Conservation (phyloP, 2,888 invertebrate genomes). For the Adineta ricciae region DNA sequence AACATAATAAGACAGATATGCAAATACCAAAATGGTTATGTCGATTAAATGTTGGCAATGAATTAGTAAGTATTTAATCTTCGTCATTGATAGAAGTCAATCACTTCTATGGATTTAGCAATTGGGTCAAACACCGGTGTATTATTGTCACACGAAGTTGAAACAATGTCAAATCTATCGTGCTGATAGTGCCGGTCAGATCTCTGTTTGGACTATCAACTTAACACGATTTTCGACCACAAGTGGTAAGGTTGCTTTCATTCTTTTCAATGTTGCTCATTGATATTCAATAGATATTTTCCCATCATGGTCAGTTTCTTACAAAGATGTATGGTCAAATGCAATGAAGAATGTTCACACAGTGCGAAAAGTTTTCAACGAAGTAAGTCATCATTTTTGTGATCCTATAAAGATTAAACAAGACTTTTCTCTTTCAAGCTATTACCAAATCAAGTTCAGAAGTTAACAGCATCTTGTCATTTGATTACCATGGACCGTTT, state of each 20-base stretch:
- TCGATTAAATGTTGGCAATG: background rate
- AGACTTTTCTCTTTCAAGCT: background rate
- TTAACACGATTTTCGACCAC: background rate
- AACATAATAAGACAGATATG: conserved; percentile 16
- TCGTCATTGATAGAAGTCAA: background rate
- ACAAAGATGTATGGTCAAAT: background rate
- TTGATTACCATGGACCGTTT: background rate
- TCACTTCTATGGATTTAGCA: background rate
- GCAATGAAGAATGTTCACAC: background rate
- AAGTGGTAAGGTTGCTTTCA: background rate
- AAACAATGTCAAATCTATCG: conserved; percentile 6
- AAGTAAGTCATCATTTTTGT: conserved; percentile 55
- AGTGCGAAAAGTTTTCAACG: background rate
- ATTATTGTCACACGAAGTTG: background rate
- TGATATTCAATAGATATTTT: background rate
- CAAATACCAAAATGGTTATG: conserved; percentile 14
- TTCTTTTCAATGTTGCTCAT: background rate
- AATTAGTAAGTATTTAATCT: background rate
- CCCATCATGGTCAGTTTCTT: background rate
- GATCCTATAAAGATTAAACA: background rate
- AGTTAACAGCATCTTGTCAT: conserved; percentile 11
- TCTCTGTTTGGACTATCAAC: background rate
- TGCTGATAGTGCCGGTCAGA: background rate
- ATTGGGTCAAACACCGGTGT: background rate
- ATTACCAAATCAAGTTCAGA: background rate